Evolutionary conservation across 2,797 vertebrate genomes (phyloP), one percentile per base, ranked within the genome.

Genomic region (Decapterus maruadsi): DNA sequence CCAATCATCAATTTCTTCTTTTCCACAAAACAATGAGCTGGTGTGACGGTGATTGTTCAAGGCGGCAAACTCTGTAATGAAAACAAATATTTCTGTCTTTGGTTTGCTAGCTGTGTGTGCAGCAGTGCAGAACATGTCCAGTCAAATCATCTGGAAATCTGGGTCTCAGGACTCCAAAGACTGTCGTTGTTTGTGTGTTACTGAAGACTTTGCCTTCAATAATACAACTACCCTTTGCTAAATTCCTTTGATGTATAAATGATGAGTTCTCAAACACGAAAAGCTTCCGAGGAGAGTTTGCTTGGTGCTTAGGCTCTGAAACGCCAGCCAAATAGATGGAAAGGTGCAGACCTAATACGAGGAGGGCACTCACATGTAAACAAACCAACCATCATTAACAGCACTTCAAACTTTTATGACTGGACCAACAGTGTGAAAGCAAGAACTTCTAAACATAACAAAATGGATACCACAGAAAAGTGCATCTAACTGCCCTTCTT

Each of bases 231-330:
- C 29, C 53, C 65, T 73, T 85, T 65, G 73, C 80, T 36, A 84
- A 81, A 87, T 80, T 66, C 50, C 63, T 84, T 54, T 86, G 80
- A 91, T 89, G 64, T 80, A 89, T 87, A 89, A 91, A 85, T 86
- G 50, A 92, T 82, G 66, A 81, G 56, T 57, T 75, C 65, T 77
- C 72, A 68, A 70, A 84, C 80, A 76, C 10, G 17, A 72, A 80
- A 81, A 62, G 77, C 74, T 80, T 66, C 65, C 46, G 38, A 78
- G 54, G 57, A 58, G 57, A 59, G 69, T 65, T 65, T 78, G 50
- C 79, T 71, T 75, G 73, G 60, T 62, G 78, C 51, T 60, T 54
- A 58, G 60, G 55, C 57, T 45, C 48, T 65, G 58, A 66, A 57
- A 75, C 9, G 58, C n/a, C 50, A 66, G 76, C 22, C 38, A 50